Conservation (phyloP, 2,797 vertebrate genomes). For the Tokudaia tokunoshimensis region DNA sequence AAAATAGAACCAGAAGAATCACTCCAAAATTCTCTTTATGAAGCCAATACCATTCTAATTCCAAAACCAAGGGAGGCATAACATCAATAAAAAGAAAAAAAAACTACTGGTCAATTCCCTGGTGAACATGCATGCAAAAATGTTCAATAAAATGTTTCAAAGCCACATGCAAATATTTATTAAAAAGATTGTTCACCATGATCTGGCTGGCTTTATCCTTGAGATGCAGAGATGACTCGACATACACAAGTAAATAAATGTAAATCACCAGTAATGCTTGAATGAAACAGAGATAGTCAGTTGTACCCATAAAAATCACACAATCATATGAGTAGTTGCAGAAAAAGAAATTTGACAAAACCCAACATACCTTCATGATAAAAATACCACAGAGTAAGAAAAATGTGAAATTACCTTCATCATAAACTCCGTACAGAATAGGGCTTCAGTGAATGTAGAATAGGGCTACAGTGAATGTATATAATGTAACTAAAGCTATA, state of each 20-base stretch:
- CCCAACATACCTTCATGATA: not conserved
- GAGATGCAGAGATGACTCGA: not conserved
- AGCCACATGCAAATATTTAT: not conserved
- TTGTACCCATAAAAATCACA: not conserved
- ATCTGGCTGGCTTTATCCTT: not conserved
- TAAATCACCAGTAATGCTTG: not conserved
- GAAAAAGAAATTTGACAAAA: not conserved
- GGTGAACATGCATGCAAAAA: not conserved
- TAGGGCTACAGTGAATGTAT: not conserved
- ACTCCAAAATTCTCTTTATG: not conserved
- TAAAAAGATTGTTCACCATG: not conserved
- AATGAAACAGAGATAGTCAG: not conserved
- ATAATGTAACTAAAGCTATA: not conserved
- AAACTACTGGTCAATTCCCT: not conserved
- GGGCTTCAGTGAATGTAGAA: not conserved
- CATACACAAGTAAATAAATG: not conserved
- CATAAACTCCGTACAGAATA: not conserved
- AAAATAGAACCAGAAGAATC: too few species aligned
- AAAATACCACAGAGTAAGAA: not conserved
- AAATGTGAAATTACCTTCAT: not conserved
- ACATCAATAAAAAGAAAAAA: not conserved
- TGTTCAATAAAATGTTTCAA: too few species aligned
- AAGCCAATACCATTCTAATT: not conserved
- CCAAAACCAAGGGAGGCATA: not conserved
- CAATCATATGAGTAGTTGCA: not conserved